A percentile compares a stretch with the other conserved stretches of the same genome.
Conservation (phyloP, 2,797 vertebrate genomes). For the Lemur catta region DNA sequence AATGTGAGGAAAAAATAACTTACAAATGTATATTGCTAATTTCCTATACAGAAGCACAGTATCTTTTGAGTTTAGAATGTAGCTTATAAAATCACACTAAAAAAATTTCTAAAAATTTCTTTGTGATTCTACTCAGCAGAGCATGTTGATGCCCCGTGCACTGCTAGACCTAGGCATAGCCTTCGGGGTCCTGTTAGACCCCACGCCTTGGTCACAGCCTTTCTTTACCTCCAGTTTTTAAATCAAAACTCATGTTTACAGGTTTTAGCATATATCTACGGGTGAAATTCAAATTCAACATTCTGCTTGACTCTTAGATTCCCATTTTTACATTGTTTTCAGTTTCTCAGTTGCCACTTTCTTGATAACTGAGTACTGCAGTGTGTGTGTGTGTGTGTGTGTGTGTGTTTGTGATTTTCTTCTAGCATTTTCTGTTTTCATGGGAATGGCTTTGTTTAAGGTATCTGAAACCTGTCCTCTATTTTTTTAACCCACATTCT, state of each 20-base stretch:
- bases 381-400: background rate
- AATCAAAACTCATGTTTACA: background rate
- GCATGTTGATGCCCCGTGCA: background rate
- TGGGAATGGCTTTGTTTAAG: background rate
- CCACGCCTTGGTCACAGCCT: rapidly evolving
- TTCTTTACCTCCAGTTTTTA: background rate
- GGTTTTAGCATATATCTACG: background rate
- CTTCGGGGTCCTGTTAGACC: background rate
- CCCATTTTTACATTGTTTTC: background rate
- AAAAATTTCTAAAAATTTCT: background rate
- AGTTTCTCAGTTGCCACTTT: background rate
- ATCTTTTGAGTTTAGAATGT: background rate
- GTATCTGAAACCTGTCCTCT: background rate
- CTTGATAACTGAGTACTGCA: background rate
- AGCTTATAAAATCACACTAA: background rate
- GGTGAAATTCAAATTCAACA: background rate
- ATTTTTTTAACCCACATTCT: background rate
- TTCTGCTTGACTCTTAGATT: background rate
- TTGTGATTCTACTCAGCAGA: background rate
- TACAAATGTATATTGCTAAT: background rate
- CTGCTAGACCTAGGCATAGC: background rate
- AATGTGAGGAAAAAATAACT: background rate
- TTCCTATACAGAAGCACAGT: background rate
- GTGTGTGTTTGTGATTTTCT: background rate
- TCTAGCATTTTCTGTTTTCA: background rate